Evolutionary conservation across 1,140 invertebrate species (phyloP), one percentile per base, ranked within the genome.

Genomic region (Euglossa dilemma): DNA sequence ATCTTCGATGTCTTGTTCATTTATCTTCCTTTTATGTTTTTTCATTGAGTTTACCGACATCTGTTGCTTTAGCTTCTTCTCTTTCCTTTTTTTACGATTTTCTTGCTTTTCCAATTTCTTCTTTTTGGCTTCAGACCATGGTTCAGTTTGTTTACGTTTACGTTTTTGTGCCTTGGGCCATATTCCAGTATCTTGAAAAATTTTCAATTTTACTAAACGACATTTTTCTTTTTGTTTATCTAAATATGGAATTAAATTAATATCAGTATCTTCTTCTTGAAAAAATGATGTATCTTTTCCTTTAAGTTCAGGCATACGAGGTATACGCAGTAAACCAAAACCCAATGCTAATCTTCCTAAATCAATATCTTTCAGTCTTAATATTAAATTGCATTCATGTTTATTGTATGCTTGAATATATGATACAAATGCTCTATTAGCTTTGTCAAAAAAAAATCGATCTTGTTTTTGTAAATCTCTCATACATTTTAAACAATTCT

Each of bases 221-320:
- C 96, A 95, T 52, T 95, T 94, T 94, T 99, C 98, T 88, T 96
- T 96, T 88, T 97, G 95, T 90, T 97, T 97, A 91, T 99, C 97
- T 92, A 96, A 97, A 91, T 98, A 99, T 25, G 96, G 94, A 85
- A 99, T 97, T 25, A 93, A 94, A 90, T 97, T 97, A 9, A 97
- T 93, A 93, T 99, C 97, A 36, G 98, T 94, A 20, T 96, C 94
- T 1, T 96, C 94, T 20, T 95, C 94, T 20, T 95, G 85, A 92
- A 99, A 99, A 85, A 95, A 96, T 14, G 95, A 93, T 2, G 95
- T 92, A 87, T 96, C 95, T 80, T 95, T 95, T 57, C 96, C 96
- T 91, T 97, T 98, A 0, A 99, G 93, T 95, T 99, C 99, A 0
- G 98, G 98, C 98, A 99, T 99, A 92, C 97, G 96, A 1, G 99